Evolutionary conservation across 2,888 invertebrate genomes (phyloP), one percentile per base, ranked within the genome.

Genomic region (Drosophila pseudotakahashii): DNA sequence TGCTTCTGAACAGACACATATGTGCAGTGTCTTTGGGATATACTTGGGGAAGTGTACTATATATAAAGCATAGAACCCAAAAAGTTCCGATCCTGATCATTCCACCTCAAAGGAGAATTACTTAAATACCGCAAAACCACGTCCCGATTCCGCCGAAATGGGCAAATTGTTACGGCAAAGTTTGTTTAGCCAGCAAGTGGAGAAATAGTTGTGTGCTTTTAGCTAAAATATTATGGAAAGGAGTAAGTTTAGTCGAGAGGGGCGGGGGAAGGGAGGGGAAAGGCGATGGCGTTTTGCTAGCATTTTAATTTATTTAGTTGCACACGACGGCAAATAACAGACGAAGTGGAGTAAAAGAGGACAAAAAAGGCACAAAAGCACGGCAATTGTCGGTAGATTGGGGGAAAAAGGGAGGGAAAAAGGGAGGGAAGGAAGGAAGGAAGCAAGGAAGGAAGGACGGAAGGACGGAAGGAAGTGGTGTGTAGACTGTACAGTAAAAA

Each of bases 301-400:
- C 77, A 73, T 85, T 88, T 82, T 88, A 88, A 82, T 88, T 82
- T 88, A 82, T 82, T 88, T 86, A 78, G 86, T 85, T 84, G 79
- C 84, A 55, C 50, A 69, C 47, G 14, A 61, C 52, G 32, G 68
- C 61, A 42, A 75, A 57, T 16, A 58, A 59, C 26, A 75, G 62
- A 13, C 3, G 34, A 42, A 34, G 55, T 10, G 13, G 32, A 10
- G 10, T 11, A 30, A 10, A n/a, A 44, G 51, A 70, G 30, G 14
- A n/a, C 47, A 10, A n/a, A 44, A 54, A 70, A 14, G 14, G 26
- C 47, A 73, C 51, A 48, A 30, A 32, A 48, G 34, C 48, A 34
- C 48, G 55, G 70, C 73, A 69, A 14, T 39, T 32, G 37, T 14
- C 30, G 19, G 19, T 3, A 19, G 19, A 19, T 19, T 19, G 19